These are phyloP conservation scores for Recurvirostra avosetta DNA, from an alignment of 2,113 vertebrate species.

Conservation along the genomic window DNA sequence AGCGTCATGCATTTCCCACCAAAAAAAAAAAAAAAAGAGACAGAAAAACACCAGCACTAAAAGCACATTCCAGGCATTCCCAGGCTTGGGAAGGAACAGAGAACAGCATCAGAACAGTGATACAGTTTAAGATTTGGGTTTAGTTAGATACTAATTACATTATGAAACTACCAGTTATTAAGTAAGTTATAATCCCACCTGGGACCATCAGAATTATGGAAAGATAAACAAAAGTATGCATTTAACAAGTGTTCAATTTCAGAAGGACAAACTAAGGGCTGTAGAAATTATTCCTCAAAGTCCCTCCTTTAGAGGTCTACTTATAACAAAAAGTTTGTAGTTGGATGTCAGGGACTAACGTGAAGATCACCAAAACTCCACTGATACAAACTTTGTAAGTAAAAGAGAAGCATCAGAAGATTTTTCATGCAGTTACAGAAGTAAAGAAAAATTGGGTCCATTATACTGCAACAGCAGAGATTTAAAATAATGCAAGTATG, in stretches of 20 bases:
- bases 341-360: neutral
- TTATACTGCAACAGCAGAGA: neutral
- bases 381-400: neutral
- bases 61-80: neutral
- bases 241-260: neutral
- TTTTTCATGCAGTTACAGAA: neutral
- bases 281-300: neutral
- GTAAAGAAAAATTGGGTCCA: neutral
- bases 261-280: neutral
- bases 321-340: neutral
- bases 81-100: neutral
- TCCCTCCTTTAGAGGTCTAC: neutral
- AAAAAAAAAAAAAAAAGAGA: neutral
- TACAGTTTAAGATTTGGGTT: neutral
- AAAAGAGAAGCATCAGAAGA: neutral
- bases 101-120: neutral
- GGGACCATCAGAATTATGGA: neutral
- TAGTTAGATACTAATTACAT: neutral
- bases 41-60: neutral
- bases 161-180: neutral
- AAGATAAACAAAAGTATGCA: neutral
- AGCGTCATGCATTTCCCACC: neutral
- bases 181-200: neutral
- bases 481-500: neutral
- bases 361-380: neutral